These are phyloP conservation scores for Pantherophis alleghaniensis DNA, from an alignment of 2,797 vertebrate genomes.

Conservation along the genomic window DNA sequence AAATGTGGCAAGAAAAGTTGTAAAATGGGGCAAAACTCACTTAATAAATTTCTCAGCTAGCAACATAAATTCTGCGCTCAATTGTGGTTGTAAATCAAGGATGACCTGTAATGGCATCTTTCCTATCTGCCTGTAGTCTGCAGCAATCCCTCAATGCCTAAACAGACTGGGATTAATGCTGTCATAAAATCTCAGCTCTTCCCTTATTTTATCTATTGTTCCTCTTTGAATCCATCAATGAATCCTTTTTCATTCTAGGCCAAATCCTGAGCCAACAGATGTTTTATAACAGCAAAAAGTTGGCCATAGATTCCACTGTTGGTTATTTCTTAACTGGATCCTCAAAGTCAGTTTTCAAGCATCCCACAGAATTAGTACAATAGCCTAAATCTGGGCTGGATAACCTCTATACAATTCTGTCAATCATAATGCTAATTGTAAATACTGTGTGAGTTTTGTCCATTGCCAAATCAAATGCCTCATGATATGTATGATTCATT, in stretches of 20 bases:
- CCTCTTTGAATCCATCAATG: neutral
- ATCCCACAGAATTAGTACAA: neutral
- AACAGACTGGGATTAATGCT: neutral
- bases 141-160: neutral
- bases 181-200: neutral
- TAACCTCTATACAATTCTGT: neutral
- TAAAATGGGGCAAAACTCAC: no score
- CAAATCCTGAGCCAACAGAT: neutral
- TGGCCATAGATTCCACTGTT: neutral
- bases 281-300: neutral
- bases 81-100: no score
- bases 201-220: neutral
- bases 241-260: neutral
- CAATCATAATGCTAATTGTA: neutral
- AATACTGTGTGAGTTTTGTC: neutral
- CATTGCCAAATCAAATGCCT: neutral
- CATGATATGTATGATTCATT: neutral
- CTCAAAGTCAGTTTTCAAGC: neutral
- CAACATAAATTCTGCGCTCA: no score
- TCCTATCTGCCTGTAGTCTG: neutral
- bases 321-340: neutral
- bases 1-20: no score
- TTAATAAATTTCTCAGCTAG: no score
- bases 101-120: neutral
- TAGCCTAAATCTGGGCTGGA: neutral